phyloP scores from a whole-genome alignment of 1,140 invertebrate species.

The Sitodiplosis mosellana region DNA sequence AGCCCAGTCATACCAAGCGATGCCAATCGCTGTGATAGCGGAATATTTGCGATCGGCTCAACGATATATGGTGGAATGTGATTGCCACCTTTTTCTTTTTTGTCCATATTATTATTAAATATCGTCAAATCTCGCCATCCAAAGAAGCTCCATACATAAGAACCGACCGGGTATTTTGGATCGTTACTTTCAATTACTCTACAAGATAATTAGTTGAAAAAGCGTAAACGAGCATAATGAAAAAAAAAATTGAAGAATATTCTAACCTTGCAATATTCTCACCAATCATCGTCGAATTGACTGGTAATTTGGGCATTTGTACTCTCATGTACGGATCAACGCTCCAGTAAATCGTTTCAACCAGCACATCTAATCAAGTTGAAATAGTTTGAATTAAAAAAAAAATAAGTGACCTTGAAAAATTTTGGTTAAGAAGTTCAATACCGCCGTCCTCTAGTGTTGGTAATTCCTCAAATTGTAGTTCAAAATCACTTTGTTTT shows the following conservation, averaged over 20 bases:
- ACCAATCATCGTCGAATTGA: slow-evolving; percentile 38
- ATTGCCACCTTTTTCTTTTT: slow-evolving; percentile 11
- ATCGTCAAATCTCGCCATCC: slow-evolving; percentile 36
- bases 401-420: slow-evolving; percentile 44
- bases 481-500: slow-evolving; percentile 37
- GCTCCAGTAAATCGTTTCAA: slow-evolving; percentile 45
- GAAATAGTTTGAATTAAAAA: slow-evolving; percentile 51
- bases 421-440: slow-evolving; percentile 24
- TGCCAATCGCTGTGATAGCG: slow-evolving; percentile 47
- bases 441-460: slow-evolving; percentile 41
- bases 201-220: slow-evolving; percentile 31
- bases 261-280: slow-evolving; percentile 41
- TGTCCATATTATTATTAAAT: slow-evolving; percentile 8
- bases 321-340: slow-evolving; percentile 54
- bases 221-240: slow-evolving; percentile 14
- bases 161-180: slow-evolving; percentile 32
- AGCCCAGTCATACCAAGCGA: slow-evolving; percentile 35
- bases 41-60: slow-evolving; percentile 50
- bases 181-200: slow-evolving; percentile 33
- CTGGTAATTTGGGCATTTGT: slow-evolving; percentile 29
- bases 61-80: slow-evolving; percentile 53
- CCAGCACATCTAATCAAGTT: slow-evolving; percentile 35
- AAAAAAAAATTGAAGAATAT: no score
- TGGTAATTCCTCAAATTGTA: slow-evolving; percentile 42
- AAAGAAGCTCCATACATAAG: slow-evolving; percentile 29